Conservation (phyloP, 2,113 vertebrate species). For the Rattus rattus region DNA sequence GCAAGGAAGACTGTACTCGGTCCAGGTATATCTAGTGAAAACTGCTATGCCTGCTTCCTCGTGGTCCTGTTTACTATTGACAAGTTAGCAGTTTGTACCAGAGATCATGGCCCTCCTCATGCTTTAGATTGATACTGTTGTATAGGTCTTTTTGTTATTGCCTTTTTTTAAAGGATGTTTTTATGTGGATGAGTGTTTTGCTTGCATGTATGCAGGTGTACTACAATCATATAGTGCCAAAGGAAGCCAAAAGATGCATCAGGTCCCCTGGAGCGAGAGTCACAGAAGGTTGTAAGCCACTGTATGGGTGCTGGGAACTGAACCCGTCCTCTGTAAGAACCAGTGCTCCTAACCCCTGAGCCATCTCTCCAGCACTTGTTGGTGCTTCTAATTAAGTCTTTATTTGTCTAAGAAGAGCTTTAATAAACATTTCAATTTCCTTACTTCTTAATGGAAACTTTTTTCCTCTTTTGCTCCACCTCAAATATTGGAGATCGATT, state of each 20-base stretch:
- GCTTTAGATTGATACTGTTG: background rate
- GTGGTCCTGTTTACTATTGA: background rate
- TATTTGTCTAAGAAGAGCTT: slow-evolving; percentile 2
- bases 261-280: background rate
- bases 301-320: background rate
- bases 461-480: background rate
- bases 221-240: background rate
- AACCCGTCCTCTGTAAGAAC: background rate
- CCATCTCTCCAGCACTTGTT: background rate
- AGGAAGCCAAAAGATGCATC: background rate
- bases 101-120: background rate
- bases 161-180: background rate
- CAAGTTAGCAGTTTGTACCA: background rate
- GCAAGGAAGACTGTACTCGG: background rate
- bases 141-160: background rate
- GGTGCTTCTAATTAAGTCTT: background rate
- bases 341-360: background rate
- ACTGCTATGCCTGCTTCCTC: background rate
- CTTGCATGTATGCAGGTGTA: background rate
- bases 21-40: background rate
- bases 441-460: slow-evolving; percentile 10
- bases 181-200: background rate
- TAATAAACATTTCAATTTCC: slow-evolving; percentile 17
- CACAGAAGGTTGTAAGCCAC: background rate
- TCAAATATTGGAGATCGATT: background rate